phyloP scores from a whole-genome alignment of 2,888 invertebrate species.

The Eupithecia insigniata region DNA sequence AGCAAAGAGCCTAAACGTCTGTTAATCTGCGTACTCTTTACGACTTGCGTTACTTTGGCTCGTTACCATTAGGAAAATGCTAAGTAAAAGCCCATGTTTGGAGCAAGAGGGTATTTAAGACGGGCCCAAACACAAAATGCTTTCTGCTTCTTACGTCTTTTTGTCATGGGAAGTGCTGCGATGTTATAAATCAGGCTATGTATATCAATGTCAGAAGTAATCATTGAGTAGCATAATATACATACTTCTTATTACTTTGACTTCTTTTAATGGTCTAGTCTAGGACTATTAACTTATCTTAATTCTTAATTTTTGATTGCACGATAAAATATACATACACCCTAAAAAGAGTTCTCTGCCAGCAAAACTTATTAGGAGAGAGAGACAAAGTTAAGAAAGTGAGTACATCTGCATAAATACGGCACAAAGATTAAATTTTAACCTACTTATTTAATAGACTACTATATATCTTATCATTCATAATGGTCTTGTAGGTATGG shows the following conservation, averaged over 20 bases:
- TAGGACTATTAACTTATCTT: neutral
- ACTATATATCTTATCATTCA: too few relatives aligned
- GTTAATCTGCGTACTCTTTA: constrained; percentile 54
- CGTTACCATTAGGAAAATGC: constrained; percentile 42
- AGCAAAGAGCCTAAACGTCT: constrained; percentile 51
- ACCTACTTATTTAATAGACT: too few relatives aligned
- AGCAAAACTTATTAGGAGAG: too few relatives aligned
- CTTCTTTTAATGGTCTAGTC: neutral
- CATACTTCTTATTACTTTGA: neutral
- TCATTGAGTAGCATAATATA: neutral
- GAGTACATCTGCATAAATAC: too few relatives aligned
- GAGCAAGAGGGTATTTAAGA: constrained; percentile 17
- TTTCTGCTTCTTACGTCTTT: constrained; percentile 6
- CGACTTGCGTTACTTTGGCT: constrained; percentile 46
- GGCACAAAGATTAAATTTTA: too few relatives aligned
- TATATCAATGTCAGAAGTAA: neutral
- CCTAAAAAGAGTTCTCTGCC: too few relatives aligned
- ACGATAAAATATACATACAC: too few relatives aligned
- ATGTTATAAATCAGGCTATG: neutral
- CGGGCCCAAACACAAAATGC: constrained; percentile 12
- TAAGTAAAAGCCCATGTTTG: constrained; percentile 42
- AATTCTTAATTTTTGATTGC: too few relatives aligned
- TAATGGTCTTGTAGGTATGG: too few relatives aligned
- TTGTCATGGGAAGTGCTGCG: neutral
- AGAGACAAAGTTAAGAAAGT: too few relatives aligned